These are phyloP conservation scores for Diarsia mendica DNA, from an alignment of 2,888 invertebrate genomes.

Conservation along the genomic window DNA sequence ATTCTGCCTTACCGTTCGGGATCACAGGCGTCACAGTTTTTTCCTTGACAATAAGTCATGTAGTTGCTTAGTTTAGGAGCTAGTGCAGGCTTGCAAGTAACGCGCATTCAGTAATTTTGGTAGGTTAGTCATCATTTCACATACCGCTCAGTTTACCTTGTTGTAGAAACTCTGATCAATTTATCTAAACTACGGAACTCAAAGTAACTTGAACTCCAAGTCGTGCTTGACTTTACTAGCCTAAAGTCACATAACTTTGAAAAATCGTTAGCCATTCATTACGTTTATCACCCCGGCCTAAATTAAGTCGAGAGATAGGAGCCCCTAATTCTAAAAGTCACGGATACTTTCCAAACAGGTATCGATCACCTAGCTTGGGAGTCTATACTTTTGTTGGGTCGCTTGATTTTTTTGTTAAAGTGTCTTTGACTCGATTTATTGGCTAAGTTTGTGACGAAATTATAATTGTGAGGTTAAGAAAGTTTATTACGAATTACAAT, in stretches of 20 bases:
- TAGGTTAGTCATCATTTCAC: background rate
- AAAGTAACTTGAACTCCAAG: constrained; percentile 25
- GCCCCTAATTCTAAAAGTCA: constrained; percentile 64
- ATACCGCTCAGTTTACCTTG: background rate
- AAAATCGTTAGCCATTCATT: constrained; percentile 67
- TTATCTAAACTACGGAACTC: constrained; percentile 32
- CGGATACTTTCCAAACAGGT: constrained; percentile 57
- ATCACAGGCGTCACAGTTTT: no score
- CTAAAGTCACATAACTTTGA: constrained; percentile 56
- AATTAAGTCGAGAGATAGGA: constrained; percentile 67
- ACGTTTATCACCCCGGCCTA: constrained; percentile 65
- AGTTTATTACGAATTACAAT: background rate
- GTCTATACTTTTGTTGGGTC: constrained; percentile 7
- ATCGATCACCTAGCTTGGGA: constrained; percentile 45
- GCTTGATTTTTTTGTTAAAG: constrained; percentile 21
- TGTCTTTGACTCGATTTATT: constrained; percentile 25
- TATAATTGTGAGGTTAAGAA: background rate
- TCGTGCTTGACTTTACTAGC: constrained; percentile 27
- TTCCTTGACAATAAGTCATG: background rate
- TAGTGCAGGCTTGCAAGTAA: background rate
- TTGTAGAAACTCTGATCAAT: background rate
- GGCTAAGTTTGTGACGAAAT: background rate
- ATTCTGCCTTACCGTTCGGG: no score
- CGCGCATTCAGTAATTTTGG: background rate
- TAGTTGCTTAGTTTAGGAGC: background rate